These are phyloP conservation scores for Spodoptera exigua DNA, from an alignment of 2,888 invertebrate genomes.

Conservation along the genomic window DNA sequence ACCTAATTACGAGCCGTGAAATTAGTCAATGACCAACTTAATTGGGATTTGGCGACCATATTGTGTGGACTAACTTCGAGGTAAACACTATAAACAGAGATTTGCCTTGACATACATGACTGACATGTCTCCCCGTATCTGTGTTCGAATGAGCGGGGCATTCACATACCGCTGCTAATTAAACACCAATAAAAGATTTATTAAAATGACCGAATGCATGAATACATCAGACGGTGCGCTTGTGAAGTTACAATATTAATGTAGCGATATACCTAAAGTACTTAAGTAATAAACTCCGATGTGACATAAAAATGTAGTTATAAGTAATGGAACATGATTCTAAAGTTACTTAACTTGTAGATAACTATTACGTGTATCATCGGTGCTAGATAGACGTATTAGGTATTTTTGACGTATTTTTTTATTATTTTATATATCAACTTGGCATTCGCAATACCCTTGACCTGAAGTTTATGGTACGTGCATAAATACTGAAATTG, in stretches of 20 bases:
- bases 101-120: constrained; percentile 81
- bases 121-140: constrained; percentile 54
- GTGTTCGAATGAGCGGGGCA: constrained; percentile 56
- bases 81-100: constrained; percentile 65
- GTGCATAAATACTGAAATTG: no score
- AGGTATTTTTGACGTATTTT: not conserved
- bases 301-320: constrained; percentile 33
- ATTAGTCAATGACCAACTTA: constrained; percentile 74
- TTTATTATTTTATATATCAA: not conserved
- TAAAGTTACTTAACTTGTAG: constrained; percentile 23
- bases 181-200: constrained; percentile 77
- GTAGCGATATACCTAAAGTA: constrained; percentile 38
- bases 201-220: constrained; percentile 65
- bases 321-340: constrained; percentile 37
- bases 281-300: constrained; percentile 36
- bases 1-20: constrained; percentile 76
- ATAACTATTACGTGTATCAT: constrained; percentile 8
- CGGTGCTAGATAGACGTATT: constrained; percentile 6
- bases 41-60: constrained; percentile 72
- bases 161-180: constrained; percentile 78
- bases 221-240: constrained; percentile 61
- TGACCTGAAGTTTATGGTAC: no score
- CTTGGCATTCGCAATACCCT: no score
- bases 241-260: constrained; percentile 64
- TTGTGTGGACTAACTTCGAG: constrained; percentile 56